These are phyloP conservation scores for Galemys pyrenaicus DNA, from an alignment of 2,113 vertebrate genomes.

Conservation along the genomic window DNA sequence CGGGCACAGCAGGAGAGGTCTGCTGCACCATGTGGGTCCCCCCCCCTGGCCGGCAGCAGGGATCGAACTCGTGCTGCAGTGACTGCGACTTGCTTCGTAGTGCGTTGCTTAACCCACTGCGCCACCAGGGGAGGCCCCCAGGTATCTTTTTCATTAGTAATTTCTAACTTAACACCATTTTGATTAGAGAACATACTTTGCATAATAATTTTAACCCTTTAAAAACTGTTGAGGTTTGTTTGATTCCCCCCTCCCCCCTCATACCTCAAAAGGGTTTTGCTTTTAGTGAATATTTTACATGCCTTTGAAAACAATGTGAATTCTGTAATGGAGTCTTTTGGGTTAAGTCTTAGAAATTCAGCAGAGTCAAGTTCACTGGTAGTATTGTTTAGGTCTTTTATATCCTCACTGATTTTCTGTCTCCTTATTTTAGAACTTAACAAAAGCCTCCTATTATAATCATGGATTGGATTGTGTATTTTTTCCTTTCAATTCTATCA, in stretches of 20 bases:
- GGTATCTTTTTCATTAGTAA: not conserved
- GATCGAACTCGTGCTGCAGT: too few species aligned
- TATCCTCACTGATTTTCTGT: not conserved
- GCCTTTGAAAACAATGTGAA: not conserved
- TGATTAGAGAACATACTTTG: not conserved
- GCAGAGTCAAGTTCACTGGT: not conserved
- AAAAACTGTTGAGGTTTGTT: not conserved
- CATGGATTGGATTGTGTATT: not conserved
- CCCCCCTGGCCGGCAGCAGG: too few species aligned
- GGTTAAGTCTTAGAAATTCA: not conserved
- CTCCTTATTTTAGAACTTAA: conserved; percentile 5
- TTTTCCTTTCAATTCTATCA: not conserved
- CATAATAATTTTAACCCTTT: not conserved
- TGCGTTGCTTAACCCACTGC: too few species aligned
- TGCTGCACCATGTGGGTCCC: too few species aligned
- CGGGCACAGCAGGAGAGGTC: too few species aligned
- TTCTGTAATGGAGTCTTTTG: not conserved
- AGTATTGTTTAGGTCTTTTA: not conserved
- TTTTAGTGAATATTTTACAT: not conserved
- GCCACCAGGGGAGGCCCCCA: too few species aligned
- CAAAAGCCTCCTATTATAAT: not conserved
- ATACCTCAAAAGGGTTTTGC: not conserved
- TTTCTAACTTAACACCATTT: conserved; percentile 8
- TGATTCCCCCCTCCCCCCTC: not conserved
- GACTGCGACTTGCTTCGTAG: too few species aligned